phyloP scores from a whole-genome alignment of 2,888 invertebrate species.

The Lasius platythorax region DNA sequence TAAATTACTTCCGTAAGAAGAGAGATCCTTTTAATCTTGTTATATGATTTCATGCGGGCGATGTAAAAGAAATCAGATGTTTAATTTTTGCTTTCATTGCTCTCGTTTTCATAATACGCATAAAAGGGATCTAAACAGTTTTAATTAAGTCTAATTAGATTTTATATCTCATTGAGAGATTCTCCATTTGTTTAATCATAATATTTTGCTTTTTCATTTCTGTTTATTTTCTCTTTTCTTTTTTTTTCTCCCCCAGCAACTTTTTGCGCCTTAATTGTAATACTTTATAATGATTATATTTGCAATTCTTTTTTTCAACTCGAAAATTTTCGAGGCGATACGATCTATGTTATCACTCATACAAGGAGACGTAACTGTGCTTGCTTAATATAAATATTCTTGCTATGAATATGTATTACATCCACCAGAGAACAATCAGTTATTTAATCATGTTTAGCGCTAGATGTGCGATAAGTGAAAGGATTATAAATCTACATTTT shows the following conservation, averaged over 20 bases:
- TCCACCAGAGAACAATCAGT: background rate
- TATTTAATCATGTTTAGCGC: background rate
- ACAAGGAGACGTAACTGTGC: background rate
- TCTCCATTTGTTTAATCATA: conserved; percentile 4
- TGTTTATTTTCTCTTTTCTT: background rate
- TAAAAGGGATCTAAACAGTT: background rate
- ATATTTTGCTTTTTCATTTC: background rate
- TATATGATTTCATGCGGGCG: background rate
- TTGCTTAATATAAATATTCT: background rate
- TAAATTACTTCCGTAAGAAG: conserved; percentile 23
- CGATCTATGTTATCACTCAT: background rate
- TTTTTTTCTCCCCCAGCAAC: background rate
- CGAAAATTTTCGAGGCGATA: background rate
- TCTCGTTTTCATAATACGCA: background rate
- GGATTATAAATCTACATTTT: background rate
- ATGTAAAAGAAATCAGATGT: background rate
- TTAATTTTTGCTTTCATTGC: background rate
- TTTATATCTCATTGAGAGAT: background rate
- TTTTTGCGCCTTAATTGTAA: background rate
- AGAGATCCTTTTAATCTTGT: conserved; percentile 16
- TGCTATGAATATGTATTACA: background rate
- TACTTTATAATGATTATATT: background rate
- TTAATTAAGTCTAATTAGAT: background rate
- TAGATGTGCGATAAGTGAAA: background rate
- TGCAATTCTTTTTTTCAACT: background rate